Evolutionary conservation across 2,113 vertebrate species (phyloP), one percentile per base, ranked within the genome.

Genomic region (Rutilus rutilus): DNA sequence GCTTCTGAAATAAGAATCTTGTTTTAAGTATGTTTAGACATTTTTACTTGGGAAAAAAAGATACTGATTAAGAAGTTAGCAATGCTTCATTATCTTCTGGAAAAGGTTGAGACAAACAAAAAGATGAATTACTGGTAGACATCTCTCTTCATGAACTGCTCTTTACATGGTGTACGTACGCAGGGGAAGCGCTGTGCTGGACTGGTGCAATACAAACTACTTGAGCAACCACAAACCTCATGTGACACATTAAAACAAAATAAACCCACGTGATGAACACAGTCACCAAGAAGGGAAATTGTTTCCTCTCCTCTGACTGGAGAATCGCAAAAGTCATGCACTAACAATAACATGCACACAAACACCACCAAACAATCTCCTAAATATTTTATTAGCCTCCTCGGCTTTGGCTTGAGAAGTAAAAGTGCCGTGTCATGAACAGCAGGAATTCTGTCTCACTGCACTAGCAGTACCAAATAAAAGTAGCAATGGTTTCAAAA

Each of bases 171-270:
- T 59, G 19, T 25, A 7, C 2, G 19, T 25, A 7, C 2, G 12
- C 33, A 64, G 30, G 33, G 62, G 4, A 65, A 65, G 30, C 17
- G 5, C 9, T 30, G 25, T 21, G 39, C 25, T 1, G 11, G 15
- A 50, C n/a, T 50, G 25, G n/a, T 67, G 42, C 79, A 82, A 67
- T 42, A 59, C 33, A 33, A 78, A 42, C 54, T 59, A 19, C 23
- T 65, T 81, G 15, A 65, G 79, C 60, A 50, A 81, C 60, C 15
- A 65, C 42, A 52, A 82, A 82, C 42, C 17, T 52, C 79, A 82
- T 52, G 80, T 69, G 62, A 69, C 62, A 6, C 9, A 15, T 52
- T 52, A 14, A 82, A 69, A 69, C 79, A 69, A 69, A 82, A 82
- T 64, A 82, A 52, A 69, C 30, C 62, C 62, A 82, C 19, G 12